Evolutionary conservation across 1,140 invertebrate genomes (phyloP).

Genomic region (Drosophila busckii): DNA sequence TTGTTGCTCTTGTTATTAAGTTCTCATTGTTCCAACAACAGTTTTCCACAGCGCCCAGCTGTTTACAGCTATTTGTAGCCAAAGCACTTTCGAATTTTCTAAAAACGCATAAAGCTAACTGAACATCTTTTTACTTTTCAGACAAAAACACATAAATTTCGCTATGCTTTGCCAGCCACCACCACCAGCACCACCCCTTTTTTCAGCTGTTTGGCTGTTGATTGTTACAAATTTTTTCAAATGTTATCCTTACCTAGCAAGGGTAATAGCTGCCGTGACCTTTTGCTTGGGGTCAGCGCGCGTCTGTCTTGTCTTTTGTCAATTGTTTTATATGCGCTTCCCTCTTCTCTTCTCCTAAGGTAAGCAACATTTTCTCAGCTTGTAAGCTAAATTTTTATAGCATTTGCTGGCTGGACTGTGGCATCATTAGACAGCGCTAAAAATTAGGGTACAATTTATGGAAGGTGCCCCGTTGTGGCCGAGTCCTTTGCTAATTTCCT

Average conservation of each 20-base stretch:
- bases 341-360: constrained; percentile 32
- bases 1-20: constrained; percentile 43
- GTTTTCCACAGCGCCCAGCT: constrained; percentile 35
- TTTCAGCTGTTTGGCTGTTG: constrained; percentile 8
- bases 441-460: constrained; percentile 75
- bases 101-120: constrained; percentile 18
- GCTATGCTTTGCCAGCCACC: constrained; percentile 24
- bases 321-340: background rate
- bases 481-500: constrained; percentile 55
- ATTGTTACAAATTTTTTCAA: constrained; percentile 60
- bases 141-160: constrained; percentile 51
- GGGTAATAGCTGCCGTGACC: no score
- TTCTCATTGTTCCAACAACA: constrained; percentile 33
- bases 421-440: constrained; percentile 52
- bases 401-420: constrained; percentile 67
- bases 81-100: constrained; percentile 11
- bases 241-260: constrained; percentile 53
- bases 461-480: constrained; percentile 46
- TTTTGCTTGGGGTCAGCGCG: constrained; percentile 7
- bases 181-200: background rate
- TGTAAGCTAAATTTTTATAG: no score
- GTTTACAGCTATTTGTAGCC: background rate
- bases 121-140: constrained; percentile 7
- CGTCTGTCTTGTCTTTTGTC: constrained; percentile 29
- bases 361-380: constrained; percentile 65